Conservation (phyloP, 2,797 vertebrate genomes). For the Scleropages formosus region DNA sequence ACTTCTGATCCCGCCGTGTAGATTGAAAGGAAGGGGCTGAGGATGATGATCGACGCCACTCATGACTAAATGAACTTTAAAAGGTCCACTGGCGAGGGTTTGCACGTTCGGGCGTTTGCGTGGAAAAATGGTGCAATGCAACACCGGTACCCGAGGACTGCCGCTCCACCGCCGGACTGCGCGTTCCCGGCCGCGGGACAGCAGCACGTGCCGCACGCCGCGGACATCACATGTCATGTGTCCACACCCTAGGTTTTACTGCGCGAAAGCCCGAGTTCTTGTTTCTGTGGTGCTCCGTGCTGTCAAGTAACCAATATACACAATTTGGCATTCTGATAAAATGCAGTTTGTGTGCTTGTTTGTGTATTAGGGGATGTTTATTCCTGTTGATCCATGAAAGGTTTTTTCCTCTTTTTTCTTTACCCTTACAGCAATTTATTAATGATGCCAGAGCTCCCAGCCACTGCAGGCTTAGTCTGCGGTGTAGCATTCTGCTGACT, state of each 20-base stretch:
- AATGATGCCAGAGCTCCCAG: slow-evolving; percentile 42
- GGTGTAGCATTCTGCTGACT: slow-evolving; percentile 51
- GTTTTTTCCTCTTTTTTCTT: slow-evolving; percentile 33
- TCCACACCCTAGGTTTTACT: neutral
- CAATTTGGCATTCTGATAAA: neutral
- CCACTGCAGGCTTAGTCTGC: slow-evolving; percentile 38
- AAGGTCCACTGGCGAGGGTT: neutral
- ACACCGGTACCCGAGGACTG: slow-evolving; percentile 43
- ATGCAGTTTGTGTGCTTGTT: neutral
- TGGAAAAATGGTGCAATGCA: slow-evolving; percentile 68
- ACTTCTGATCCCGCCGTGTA: slow-evolving; percentile 39
- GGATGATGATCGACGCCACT: slow-evolving; percentile 54
- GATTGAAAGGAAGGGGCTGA: slow-evolving; percentile 30
- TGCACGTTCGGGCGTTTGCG: slow-evolving; percentile 37
- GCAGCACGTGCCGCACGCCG: slow-evolving; percentile 20
- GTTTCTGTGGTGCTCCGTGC: neutral
- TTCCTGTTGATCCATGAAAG: slow-evolving; percentile 28
- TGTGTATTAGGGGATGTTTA: neutral
- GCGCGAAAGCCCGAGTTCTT: neutral
- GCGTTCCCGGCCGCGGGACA: neutral
- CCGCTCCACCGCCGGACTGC: neutral
- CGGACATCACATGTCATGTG: too few relatives aligned
- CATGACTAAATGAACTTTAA: slow-evolving; percentile 32
- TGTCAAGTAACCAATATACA: neutral
- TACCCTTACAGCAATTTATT: slow-evolving; percentile 48